Base-by-base conservation (phyloP, 2,888 invertebrate species). In the Lissonota sp. region DNA sequence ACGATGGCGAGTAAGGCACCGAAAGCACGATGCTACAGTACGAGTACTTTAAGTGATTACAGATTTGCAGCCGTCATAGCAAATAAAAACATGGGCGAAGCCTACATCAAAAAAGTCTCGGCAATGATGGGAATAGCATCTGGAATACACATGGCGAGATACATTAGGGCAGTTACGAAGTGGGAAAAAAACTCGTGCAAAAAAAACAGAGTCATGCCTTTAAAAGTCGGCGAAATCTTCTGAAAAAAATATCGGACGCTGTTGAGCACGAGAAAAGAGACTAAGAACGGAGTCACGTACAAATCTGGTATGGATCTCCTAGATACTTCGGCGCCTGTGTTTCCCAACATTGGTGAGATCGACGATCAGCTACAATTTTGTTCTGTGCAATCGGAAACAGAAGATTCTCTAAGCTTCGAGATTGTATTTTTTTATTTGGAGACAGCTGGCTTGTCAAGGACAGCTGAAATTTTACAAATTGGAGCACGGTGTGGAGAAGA, bases 401-500 rank as follows among this genome's bases (percentile, higher is more conserved):
- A n/a, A 39, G 58, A 78, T 58, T 42, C 51, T n/a, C 40, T 57
- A 1, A 39, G 6, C 42, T 57, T 71, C 37, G 58, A 58, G 60
- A 66, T 75, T 39, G 69, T 84, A 39, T 80, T 69, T 57, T 79
- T 79, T 10, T 69, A 82, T 55, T 44, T 84, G 8, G 79, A 77
- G 58, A 84, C 84, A 10, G 58, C 78, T 8, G 80, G 76, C 8
- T 64, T 84, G 37, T 62, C 40, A 14, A 58, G 49, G 16, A 49
- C 53, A 7, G 71, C 60, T 10, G 79, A 84, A 39, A 76, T 84
- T 10, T 14, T 80, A 37, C 80, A 83, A 55, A 84, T 84, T 44
- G 76, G 79, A 12, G 76, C 80, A 6, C 62, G 62, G 16, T 79
- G 10, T 37, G 49, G 57, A 7, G 62, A 74, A 5, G 53, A 55